A percentile compares a stretch with the other conserved stretches of the same genome.
These are phyloP conservation scores for Fissipunctia ypsillon DNA, from an alignment of 2,888 invertebrate genomes.

Conservation along the genomic window DNA sequence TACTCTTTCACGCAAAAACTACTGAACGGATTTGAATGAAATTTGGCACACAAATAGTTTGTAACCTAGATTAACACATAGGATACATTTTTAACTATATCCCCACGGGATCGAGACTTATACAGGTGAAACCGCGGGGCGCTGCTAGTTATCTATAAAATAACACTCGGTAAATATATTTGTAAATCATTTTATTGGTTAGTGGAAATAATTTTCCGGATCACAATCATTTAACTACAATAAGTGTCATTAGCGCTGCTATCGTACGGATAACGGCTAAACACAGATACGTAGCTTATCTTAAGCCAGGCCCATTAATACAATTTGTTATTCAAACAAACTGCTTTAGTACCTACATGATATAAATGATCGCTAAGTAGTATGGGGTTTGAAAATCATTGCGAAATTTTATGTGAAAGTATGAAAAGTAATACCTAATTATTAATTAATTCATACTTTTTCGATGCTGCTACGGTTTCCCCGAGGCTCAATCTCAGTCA, in stretches of 20 bases:
- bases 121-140: too few relatives aligned
- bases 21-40: too few relatives aligned
- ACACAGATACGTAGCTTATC: constrained; percentile 65
- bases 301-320: constrained; percentile 66
- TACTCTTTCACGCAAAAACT: too few relatives aligned
- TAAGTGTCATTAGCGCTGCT: constrained; percentile 58
- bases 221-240: constrained; percentile 64
- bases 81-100: too few relatives aligned
- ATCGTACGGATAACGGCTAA: constrained; percentile 59
- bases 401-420: constrained; percentile 5
- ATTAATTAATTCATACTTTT: not conserved
- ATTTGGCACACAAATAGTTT: too few relatives aligned
- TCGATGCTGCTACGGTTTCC: constrained; percentile 22
- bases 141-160: constrained; percentile 43
- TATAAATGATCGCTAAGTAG: constrained; percentile 60
- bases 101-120: too few relatives aligned
- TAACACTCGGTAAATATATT: constrained; percentile 43
- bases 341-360: constrained; percentile 49
- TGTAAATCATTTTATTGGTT: constrained; percentile 64
- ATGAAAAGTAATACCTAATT: not conserved
- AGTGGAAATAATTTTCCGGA: constrained; percentile 62
- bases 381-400: constrained; percentile 38
- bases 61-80: too few relatives aligned
- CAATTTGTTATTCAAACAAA: constrained; percentile 71
- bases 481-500: not conserved